These are phyloP conservation scores for Incurvaria masculella DNA, from an alignment of 2,888 invertebrate genomes.

Conservation along the genomic window DNA sequence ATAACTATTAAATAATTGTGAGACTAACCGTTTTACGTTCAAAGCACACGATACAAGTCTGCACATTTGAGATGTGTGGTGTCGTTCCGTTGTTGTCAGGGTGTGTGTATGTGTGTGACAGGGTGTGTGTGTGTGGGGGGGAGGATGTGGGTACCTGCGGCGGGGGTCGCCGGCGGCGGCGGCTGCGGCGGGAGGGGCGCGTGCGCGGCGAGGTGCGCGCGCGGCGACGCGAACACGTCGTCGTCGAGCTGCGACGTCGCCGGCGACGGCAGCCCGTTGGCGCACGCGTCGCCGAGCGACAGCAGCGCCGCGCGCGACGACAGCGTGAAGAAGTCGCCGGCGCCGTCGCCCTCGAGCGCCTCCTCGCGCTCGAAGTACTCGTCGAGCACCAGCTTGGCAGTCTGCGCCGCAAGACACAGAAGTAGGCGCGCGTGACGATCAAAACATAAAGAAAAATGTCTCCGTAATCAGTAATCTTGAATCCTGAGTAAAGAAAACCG, in stretches of 20 bases:
- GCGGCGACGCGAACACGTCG: constrained; percentile 37
- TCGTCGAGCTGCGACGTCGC: constrained; percentile 35
- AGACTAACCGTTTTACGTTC: too few species aligned
- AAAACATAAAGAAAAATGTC: neutral
- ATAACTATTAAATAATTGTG: too few species aligned
- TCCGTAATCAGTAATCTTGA: neutral
- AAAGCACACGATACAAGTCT: too few species aligned
- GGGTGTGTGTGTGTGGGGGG: too few species aligned
- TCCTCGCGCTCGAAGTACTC: constrained; percentile 70
- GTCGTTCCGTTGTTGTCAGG: too few species aligned
- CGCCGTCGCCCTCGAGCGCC: constrained; percentile 46
- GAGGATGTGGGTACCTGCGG: too few species aligned
- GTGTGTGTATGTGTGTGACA: too few species aligned
- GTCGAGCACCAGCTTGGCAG: constrained; percentile 83
- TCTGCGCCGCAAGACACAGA: constrained; percentile 46
- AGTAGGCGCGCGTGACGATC: neutral
- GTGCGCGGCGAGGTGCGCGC: neutral
- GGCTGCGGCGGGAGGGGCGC: too few species aligned
- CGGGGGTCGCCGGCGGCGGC: too few species aligned
- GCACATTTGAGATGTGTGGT: too few species aligned
- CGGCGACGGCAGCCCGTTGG: constrained; percentile 28
- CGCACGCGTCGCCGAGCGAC: constrained; percentile 41
- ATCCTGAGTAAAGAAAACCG: neutral
- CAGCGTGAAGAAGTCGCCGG: constrained; percentile 53
- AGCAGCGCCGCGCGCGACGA: constrained; percentile 49